Base-by-base conservation (phyloP, 2,113 vertebrate species). In the Emydocephalus ijimae region DNA sequence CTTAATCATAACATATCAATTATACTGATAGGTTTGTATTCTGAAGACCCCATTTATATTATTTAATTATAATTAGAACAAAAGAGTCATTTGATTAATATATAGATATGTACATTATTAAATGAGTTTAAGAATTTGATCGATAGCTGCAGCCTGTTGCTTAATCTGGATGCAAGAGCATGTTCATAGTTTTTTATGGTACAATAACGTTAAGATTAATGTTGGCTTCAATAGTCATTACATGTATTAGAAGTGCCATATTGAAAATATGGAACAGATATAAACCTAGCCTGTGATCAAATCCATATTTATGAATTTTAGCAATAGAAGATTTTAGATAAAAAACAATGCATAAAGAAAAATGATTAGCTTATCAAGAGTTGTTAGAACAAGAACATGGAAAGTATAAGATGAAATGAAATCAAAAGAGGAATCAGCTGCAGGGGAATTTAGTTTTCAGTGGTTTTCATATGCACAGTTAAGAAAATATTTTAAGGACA, bases 81-180 rank as follows among this genome's bases (percentile, higher is more conserved):
- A 74, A 39, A 81, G 50, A 34, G 39, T 23, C 50, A 89, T 92
- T 92, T 89, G 88, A 89, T 89, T 69, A 45, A 45, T 21, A 61
- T 34, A 50, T 69, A 43, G 29, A 11, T 64, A n/a, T 88, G 64
- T 3, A 69, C n/a, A 24, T 88, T n/a, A 88, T 88, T 69, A 55
- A 74, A 88, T 92, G 12, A 55, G 55, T 92, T 55, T 55, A 74
- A 69, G n/a, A 59, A 88, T 92, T 92, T 88, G 59, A 74, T 74
- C 39, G 39, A 69, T 88, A 15, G 10, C 24, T 81, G 18, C 18
- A 81, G 34, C 18, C 74, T 81, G 18, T 18, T 43, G 34, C 18
- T 43, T 81, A 81, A 8, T 43, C 74, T 43, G 7, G 34, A 21
- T 81, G 74, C 21, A 21, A 81, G 15, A 5, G 18, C 15, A 39